Evolutionary conservation across 2,888 invertebrate genomes (phyloP), one percentile per base, ranked within the genome.

Genomic region (Ligdia adustata): DNA sequence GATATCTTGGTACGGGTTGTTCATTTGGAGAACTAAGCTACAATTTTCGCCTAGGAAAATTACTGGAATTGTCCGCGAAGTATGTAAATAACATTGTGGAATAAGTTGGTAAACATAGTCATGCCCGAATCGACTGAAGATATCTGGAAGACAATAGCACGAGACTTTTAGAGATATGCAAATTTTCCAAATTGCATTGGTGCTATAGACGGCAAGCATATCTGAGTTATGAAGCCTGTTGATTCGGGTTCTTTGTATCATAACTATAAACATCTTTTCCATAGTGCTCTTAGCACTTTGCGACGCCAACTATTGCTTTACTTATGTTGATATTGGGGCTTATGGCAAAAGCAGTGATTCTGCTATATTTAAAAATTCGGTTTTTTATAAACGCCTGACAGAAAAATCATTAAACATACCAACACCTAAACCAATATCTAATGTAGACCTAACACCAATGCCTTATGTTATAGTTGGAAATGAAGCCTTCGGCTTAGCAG

Each of bases 171-270:
- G 16, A 16, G 16, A 16, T 16, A 16, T 16, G 54, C 64, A 38
- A 62, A 67, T 40, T 72, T 72, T 59, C 67, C 70, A 11, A 55
- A 68, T 47, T 54, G 54, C 37, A 40, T 57, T 20, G 64, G 63
- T 27, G 53, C 60, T 11, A 48, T 72, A 9, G 67, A 68, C 45
- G 69, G 69, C 9, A 61, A 61, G 28, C 55, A 62, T 39, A 49
- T 57, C 9, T 14, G 52, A 46, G 24, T 52, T 31, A 52, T 46
- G 49, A 52, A 59, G 52, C 57, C 62, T 53, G 38, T 50, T 35
- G 52, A 66, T 59, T 60, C 58, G 39, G 69, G 66, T 4, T 65
- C 64, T 32, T 45, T 57, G 43, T 55, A 28, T 40, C 16, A 33
- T 55, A 64, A 57, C 48, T 62, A 55, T 50, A 64, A 66, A 58